Percentiles rank a stretch among this genome's conserved stretches.
These are phyloP conservation scores for Coremacera marginata DNA, from an alignment of 2,888 invertebrate genomes.

Conservation along the genomic window DNA sequence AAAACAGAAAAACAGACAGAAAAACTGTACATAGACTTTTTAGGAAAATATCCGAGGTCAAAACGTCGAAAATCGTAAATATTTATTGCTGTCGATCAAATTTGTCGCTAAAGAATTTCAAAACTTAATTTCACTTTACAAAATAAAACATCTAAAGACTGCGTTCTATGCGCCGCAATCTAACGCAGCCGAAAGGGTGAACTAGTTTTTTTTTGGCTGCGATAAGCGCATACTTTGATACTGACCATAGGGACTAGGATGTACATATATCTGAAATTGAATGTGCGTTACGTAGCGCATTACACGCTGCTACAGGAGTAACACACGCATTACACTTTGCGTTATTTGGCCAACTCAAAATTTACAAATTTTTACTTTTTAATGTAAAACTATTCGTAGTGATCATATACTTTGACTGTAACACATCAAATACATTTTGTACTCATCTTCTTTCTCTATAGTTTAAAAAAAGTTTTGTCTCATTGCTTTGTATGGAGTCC, in stretches of 20 bases:
- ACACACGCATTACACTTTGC: conserved; percentile 30
- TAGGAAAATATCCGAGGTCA: conserved; percentile 1
- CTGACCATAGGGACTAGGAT: conserved; percentile 41
- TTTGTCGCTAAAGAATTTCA: neutral
- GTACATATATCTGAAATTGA: conserved; percentile 34
- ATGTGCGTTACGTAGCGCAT: conserved; percentile 24
- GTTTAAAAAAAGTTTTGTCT: too few species aligned
- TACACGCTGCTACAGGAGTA: conserved; percentile 31
- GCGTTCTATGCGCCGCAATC: neutral
- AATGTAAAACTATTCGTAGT: too few species aligned
- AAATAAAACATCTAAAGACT: neutral
- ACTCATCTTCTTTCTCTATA: too few species aligned
- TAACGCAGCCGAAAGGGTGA: neutral
- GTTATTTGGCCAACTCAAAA: neutral
- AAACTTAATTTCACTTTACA: neutral
- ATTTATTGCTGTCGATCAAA: neutral
- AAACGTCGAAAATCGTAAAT: too few species aligned
- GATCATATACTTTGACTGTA: too few species aligned
- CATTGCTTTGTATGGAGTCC: too few species aligned
- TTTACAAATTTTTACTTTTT: too few species aligned
- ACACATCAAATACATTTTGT: too few species aligned
- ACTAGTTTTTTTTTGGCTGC: conserved; percentile 44
- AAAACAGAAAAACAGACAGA: too few species aligned
- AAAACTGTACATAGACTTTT: conserved; percentile 37
- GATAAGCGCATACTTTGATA: conserved; percentile 45